A percentile compares a stretch with the other conserved stretches of the same genome.
phyloP scores from a whole-genome alignment of 1,140 invertebrate genomes.

The Teleopsis dalmanni region DNA sequence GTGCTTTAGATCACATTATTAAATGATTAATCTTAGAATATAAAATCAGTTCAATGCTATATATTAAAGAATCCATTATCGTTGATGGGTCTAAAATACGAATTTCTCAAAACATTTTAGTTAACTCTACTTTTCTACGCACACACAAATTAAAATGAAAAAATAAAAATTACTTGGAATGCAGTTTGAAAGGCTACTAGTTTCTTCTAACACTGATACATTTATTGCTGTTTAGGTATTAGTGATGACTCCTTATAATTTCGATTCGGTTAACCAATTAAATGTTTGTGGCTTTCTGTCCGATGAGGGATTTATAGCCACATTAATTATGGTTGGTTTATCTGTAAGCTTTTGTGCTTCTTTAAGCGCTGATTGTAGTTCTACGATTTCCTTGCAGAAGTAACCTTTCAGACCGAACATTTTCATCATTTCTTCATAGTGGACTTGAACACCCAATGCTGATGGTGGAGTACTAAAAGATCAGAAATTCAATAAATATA shows the following conservation, averaged over 20 bases:
- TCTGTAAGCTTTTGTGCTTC: conserved; percentile 60
- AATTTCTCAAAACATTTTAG: background rate
- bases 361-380: conserved; percentile 64
- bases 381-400: conserved; percentile 65
- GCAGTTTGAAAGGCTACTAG: too few species aligned
- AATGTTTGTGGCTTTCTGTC: conserved; percentile 86
- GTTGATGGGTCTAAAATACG: too few species aligned
- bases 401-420: conserved; percentile 77
- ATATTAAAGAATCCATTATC: too few species aligned
- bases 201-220: too few species aligned
- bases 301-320: conserved; percentile 79
- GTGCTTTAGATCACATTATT: too few species aligned
- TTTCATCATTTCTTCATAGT: conserved; percentile 85
- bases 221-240: background rate
- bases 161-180: background rate
- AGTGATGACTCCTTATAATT: conserved; percentile 54
- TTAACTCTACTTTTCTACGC: background rate
- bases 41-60: too few species aligned
- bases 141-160: background rate
- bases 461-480: conserved; percentile 71
- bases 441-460: conserved; percentile 63
- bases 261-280: conserved; percentile 86
- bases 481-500: conserved; percentile 12
- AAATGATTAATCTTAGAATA: too few species aligned
- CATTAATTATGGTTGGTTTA: conserved; percentile 80